Evolutionary conservation across 1,140 invertebrate genomes (phyloP).

Genomic region (Leptinotarsa undecemlineata): DNA sequence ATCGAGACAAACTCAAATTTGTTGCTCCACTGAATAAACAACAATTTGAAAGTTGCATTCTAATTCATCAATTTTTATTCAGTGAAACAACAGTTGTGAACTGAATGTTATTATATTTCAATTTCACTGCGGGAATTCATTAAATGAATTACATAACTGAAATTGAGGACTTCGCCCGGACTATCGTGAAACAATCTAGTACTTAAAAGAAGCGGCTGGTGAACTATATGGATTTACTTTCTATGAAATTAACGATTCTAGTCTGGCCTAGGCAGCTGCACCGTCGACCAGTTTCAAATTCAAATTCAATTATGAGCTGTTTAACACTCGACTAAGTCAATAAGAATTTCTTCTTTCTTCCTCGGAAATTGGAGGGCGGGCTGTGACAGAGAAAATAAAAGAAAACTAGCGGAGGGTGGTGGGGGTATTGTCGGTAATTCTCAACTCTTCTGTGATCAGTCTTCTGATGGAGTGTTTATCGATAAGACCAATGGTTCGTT

Average conservation of each 20-base stretch:
- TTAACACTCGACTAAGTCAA: conserved; percentile 14
- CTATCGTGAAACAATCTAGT: background rate
- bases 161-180: background rate
- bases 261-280: conserved; percentile 3
- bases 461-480: conserved; percentile 42
- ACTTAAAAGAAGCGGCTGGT: background rate
- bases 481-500: conserved; percentile 37
- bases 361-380: conserved; percentile 24
- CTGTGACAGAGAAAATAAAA: conserved; percentile 41
- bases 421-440: conserved; percentile 38
- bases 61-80: too few relatives aligned
- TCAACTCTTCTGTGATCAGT: conserved; percentile 42
- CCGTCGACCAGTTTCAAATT: background rate
- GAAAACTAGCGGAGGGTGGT: conserved; percentile 26
- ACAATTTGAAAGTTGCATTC: too few relatives aligned
- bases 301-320: conserved; percentile 12
- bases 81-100: too few relatives aligned
- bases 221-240: conserved; percentile 17
- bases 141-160: too few relatives aligned
- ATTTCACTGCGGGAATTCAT: too few relatives aligned
- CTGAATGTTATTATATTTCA: too few relatives aligned
- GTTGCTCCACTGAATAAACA: too few relatives aligned
- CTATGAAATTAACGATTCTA: conserved; percentile 16
- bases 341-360: conserved; percentile 14
- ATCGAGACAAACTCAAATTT: too few relatives aligned